Evolutionary conservation across 2,888 invertebrate genomes (phyloP).

Genomic region (Diarsia brunnea): DNA sequence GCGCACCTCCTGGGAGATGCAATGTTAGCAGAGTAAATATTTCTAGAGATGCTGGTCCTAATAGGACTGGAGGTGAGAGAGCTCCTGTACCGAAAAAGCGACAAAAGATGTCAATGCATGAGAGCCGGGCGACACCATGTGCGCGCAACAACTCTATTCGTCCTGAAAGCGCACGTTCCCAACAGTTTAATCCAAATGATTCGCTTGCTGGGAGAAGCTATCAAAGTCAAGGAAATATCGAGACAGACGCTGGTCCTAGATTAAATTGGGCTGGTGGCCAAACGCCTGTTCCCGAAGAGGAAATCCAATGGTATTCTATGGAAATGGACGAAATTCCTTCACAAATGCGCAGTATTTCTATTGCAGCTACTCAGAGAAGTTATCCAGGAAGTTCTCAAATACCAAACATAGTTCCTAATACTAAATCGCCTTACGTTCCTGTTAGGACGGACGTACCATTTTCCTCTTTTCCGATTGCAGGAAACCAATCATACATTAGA

Average conservation of each 20-base stretch:
- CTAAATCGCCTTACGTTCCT: constrained; percentile 2
- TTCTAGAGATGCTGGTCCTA: background rate
- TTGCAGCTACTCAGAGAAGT: background rate
- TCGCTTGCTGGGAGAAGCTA: background rate
- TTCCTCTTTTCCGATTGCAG: background rate
- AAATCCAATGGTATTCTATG: constrained; percentile 49
- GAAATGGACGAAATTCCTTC: constrained; percentile 33
- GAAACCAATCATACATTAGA: no score
- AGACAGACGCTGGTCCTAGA: background rate
- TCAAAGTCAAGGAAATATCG: constrained; percentile 39
- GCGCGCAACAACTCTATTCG: background rate
- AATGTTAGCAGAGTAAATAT: background rate
- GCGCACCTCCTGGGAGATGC: no score
- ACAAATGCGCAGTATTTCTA: constrained; percentile 16
- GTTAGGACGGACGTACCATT: background rate
- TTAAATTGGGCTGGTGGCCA: constrained; percentile 1
- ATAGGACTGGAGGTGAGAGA: background rate
- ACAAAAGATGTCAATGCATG: constrained; percentile 21
- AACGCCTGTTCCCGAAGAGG: background rate
- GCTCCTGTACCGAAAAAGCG: constrained; percentile 6
- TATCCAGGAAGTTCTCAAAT: background rate
- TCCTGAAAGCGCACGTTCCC: background rate
- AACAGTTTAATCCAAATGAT: constrained; percentile 7
- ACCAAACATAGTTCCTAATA: constrained; percentile 7
- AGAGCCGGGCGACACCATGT: background rate